Evolutionary conservation across 2,888 invertebrate species (phyloP), one percentile per base, ranked within the genome.

Genomic region (Baccha elongata): DNA sequence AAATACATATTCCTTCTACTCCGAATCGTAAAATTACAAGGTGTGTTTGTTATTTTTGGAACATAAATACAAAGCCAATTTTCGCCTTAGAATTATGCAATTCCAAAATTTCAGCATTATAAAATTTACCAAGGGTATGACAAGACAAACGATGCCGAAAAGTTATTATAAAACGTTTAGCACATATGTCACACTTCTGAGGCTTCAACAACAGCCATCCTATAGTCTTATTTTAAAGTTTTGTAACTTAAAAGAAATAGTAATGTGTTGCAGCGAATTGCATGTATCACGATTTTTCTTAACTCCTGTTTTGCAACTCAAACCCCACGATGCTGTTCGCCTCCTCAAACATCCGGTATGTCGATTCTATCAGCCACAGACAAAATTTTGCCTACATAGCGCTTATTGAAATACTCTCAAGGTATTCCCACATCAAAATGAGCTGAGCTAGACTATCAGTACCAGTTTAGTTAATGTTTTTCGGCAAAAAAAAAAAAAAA

Each of bases 241-340:
- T 81, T 75, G 75, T 65, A 71, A 81, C 75, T 58, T 40, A 5
- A 17, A 32, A 50, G 11, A 74, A 55, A 44, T 55, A 11, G 65
- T 64, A 50, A 55, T 55, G 42, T 84, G 79, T 85, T 86, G 84
- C 85, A 83, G 79, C 84, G 84, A 85, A 86, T 85, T 85, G 86
- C 85, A 85, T 85, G 85, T 73, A 76, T 85, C 86, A 86, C 86
- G 86, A 86, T 62, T 75, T 64, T 68, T 78, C 21, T 21, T 48
- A 64, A 53, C 79, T 83, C 75, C 85, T 78, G 74, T 85, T 74
- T 58, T 55, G 67, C 17, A 73, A 68, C 67, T 46, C 50, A 48
- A 65, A 19, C 40, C 13, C 21, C 11, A 17, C 40, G 42, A 23
- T 53, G 42, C 52, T 21, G n/a, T 60, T 19, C 6, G 3, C 4